phyloP scores from a whole-genome alignment of 1,140 invertebrate genomes.

The Chrysomallon squamiferum region DNA sequence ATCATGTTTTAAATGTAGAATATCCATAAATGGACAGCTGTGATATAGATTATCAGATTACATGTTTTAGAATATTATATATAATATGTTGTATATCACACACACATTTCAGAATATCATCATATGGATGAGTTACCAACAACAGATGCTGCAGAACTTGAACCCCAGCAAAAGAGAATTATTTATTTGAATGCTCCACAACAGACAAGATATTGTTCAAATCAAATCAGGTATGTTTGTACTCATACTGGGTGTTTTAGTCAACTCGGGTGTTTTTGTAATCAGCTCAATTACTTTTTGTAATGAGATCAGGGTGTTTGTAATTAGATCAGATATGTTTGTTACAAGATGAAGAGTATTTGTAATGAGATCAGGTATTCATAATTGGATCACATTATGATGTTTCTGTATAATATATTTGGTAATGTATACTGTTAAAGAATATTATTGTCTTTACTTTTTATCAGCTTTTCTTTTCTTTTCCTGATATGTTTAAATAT shows the following conservation, averaged over 20 bases:
- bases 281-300: background rate
- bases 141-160: slow-evolving; percentile 67
- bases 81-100: slow-evolving; percentile 3
- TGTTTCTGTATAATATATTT: too few relatives aligned
- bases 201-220: slow-evolving; percentile 77
- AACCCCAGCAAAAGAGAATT: slow-evolving; percentile 73
- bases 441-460: too few relatives aligned
- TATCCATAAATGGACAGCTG: too few relatives aligned
- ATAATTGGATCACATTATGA: background rate
- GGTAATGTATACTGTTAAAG: too few relatives aligned
- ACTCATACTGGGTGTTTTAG: background rate
- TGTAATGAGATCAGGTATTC: background rate
- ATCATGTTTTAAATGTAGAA: too few relatives aligned
- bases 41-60: too few relatives aligned
- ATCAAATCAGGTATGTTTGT: slow-evolving; percentile 58
- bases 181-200: slow-evolving; percentile 84
- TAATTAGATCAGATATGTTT: background rate
- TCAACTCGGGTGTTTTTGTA: background rate
- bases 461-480: too few relatives aligned
- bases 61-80: too few relatives aligned
- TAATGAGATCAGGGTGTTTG: background rate
- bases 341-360: background rate
- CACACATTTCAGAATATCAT: slow-evolving; percentile 55
- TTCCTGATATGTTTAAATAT: too few relatives aligned
- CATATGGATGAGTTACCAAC: slow-evolving; percentile 69